phyloP scores from a whole-genome alignment of 2,888 invertebrate genomes.

The Lapara coniferarum region DNA sequence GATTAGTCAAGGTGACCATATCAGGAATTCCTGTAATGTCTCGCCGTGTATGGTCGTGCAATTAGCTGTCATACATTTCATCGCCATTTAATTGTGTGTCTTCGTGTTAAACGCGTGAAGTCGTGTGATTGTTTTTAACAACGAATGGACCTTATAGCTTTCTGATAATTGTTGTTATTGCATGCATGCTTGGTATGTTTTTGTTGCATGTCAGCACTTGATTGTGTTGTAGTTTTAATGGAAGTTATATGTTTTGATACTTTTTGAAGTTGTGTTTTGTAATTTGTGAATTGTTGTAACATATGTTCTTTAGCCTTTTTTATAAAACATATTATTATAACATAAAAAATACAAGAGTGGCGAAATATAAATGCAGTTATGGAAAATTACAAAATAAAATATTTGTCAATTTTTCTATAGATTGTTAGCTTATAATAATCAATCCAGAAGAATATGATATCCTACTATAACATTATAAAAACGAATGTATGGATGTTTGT shows the following conservation, averaged over 20 bases:
- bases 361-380: too few relatives aligned
- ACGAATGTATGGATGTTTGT: too few relatives aligned
- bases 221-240: slow-evolving; percentile 13
- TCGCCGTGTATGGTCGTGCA: slow-evolving; percentile 69
- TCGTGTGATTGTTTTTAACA: slow-evolving; percentile 29
- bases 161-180: slow-evolving; percentile 17
- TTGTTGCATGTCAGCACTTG: slow-evolving; percentile 4
- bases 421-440: too few relatives aligned
- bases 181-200: slow-evolving; percentile 1
- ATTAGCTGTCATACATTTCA: slow-evolving; percentile 73
- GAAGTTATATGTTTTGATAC: background rate
- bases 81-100: slow-evolving; percentile 64
- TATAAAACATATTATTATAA: too few relatives aligned
- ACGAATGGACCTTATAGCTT: slow-evolving; percentile 16
- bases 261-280: background rate
- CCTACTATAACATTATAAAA: too few relatives aligned
- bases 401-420: too few relatives aligned
- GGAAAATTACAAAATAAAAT: too few relatives aligned
- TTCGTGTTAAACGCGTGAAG: slow-evolving; percentile 32
- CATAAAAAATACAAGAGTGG: too few relatives aligned
- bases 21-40: slow-evolving; percentile 70
- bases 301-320: too few relatives aligned
- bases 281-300: background rate
- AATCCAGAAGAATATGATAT: too few relatives aligned
- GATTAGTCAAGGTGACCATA: slow-evolving; percentile 79